These are phyloP conservation scores for Telenomus remus DNA, from an alignment of 1,140 invertebrate genomes.

Conservation along the genomic window DNA sequence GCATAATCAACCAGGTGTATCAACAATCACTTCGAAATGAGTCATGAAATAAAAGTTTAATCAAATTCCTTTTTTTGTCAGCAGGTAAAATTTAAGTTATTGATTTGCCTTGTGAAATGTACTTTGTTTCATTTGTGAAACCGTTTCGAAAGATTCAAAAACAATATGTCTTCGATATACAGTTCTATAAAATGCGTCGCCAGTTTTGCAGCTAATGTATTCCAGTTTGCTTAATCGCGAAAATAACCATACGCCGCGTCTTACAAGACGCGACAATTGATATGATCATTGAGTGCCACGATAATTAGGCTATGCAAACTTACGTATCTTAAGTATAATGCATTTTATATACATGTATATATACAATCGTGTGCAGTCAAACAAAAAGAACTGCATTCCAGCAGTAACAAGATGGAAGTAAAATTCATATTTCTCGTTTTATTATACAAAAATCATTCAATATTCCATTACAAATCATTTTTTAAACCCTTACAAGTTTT, in stretches of 20 bases:
- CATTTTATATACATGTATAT: slow-evolving; percentile 58
- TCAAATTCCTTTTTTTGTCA: too few relatives aligned
- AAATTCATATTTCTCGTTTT: slow-evolving; percentile 44
- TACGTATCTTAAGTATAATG: slow-evolving; percentile 55
- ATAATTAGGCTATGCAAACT: slow-evolving; percentile 60
- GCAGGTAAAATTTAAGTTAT: too few relatives aligned
- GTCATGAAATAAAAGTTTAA: too few relatives aligned
- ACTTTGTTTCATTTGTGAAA: too few relatives aligned
- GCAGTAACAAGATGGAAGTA: slow-evolving; percentile 57
- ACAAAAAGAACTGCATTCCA: slow-evolving; percentile 48
- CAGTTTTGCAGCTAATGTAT: slow-evolving; percentile 53
- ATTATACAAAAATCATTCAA: slow-evolving; percentile 43
- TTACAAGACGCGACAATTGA: slow-evolving; percentile 38
- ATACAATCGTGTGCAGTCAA: slow-evolving; percentile 51
- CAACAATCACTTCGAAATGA: not conserved
- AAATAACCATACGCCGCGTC: slow-evolving; percentile 23
- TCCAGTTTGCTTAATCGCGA: slow-evolving; percentile 54
- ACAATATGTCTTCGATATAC: too few relatives aligned
- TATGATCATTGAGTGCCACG: slow-evolving; percentile 56
- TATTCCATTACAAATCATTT: slow-evolving; percentile 31
- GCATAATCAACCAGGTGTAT: not conserved
- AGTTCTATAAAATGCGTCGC: slow-evolving; percentile 25
- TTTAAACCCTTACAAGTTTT: not conserved
- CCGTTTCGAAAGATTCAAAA: too few relatives aligned
- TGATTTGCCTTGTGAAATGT: too few relatives aligned